These are phyloP conservation scores for Epizoanthus illoricatus DNA, from an alignment of 92 coral and sea anemone species.

Conservation along the genomic window DNA sequence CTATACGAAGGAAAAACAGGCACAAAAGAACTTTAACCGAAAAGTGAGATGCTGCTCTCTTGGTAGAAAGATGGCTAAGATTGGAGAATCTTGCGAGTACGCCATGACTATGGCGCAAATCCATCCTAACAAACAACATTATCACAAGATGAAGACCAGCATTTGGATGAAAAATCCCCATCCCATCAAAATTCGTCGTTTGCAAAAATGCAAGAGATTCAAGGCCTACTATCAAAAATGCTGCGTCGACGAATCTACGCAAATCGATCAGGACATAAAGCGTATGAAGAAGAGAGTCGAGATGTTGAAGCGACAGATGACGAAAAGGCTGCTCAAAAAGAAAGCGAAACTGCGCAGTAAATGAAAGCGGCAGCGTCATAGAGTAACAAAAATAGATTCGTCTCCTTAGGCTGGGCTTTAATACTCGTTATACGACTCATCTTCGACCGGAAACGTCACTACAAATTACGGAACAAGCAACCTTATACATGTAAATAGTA, in stretches of 20 bases:
- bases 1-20: background rate
- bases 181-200: conserved; percentile 49
- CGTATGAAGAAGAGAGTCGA: conserved; percentile 29
- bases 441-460: conserved; percentile 15
- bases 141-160: conserved; percentile 72
- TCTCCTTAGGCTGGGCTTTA: conserved; percentile 19
- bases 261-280: conserved; percentile 59
- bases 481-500: conserved; percentile 5
- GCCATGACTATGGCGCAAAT: conserved; percentile 52
- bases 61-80: conserved; percentile 83
- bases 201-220: conserved; percentile 71
- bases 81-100: conserved; percentile 70
- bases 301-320: background rate
- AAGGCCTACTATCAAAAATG: conserved; percentile 82
- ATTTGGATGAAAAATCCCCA: conserved; percentile 58
- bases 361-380: background rate
- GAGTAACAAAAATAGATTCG: background rate
- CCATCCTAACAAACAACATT: conserved; percentile 58
- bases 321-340: conserved; percentile 16
- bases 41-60: conserved; percentile 69
- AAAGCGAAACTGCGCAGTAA: background rate
- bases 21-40: conserved; percentile 14
- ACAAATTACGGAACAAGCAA: conserved; percentile 2
- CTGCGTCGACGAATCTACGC: conserved; percentile 62
- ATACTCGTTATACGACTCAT: background rate